phyloP scores from a whole-genome alignment of 2,113 vertebrate species.

The Podarcis raffonei region DNA sequence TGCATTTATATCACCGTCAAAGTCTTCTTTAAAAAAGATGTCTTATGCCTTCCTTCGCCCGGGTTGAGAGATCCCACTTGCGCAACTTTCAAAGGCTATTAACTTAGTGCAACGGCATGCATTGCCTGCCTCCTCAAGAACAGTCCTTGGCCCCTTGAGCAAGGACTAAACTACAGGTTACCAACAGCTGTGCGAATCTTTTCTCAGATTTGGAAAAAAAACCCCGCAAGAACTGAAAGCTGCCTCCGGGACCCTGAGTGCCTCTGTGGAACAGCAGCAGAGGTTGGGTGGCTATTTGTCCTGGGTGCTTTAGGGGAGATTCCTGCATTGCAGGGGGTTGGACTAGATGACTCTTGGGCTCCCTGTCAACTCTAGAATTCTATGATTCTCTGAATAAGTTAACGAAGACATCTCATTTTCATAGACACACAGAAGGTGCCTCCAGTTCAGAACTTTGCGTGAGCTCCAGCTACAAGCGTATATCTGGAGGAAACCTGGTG shows the following conservation, averaged over 20 bases:
- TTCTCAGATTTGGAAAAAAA: background rate
- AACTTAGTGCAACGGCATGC: slow-evolving; percentile 34
- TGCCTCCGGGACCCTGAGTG: background rate
- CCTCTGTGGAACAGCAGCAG: background rate
- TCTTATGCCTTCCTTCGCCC: slow-evolving; percentile 54
- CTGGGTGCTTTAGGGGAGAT: too few species aligned
- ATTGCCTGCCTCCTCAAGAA: too few species aligned
- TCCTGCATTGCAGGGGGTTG: too few species aligned
- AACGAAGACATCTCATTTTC: too few species aligned
- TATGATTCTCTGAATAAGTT: too few species aligned
- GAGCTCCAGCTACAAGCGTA: background rate
- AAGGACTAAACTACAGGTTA: background rate
- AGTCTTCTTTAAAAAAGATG: slow-evolving; percentile 68
- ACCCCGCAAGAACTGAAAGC: background rate
- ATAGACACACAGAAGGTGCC: background rate
- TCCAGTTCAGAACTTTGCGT: background rate
- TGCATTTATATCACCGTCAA: slow-evolving; percentile 62
- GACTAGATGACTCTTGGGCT: too few species aligned
- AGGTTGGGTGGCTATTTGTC: too few species aligned
- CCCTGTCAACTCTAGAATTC: too few species aligned
- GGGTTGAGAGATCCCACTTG: slow-evolving; percentile 33
- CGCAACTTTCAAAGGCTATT: slow-evolving; percentile 57
- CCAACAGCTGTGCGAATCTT: background rate
- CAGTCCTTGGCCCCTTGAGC: background rate
- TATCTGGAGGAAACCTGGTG: background rate